Evolutionary conservation across 1,140 invertebrate species (phyloP).

Genomic region (Drosophila gunungcola): DNA sequence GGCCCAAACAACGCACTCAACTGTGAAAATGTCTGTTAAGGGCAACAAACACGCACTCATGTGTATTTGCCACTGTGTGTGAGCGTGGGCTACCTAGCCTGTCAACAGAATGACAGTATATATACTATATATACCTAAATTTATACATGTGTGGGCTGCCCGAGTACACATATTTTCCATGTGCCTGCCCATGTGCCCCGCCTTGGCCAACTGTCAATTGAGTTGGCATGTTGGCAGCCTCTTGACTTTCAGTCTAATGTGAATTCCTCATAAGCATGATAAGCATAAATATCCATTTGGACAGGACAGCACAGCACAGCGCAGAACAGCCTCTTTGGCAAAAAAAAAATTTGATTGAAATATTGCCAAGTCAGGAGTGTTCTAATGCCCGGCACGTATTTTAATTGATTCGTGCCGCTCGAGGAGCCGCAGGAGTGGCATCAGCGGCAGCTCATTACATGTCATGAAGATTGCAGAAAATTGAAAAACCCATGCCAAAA

Average conservation of each 20-base stretch:
- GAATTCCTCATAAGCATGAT: conserved; percentile 76
- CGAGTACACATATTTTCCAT: conserved; percentile 19
- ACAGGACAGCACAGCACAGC: conserved; percentile 8
- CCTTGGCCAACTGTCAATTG: conserved; percentile 78
- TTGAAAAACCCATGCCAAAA: conserved; percentile 51
- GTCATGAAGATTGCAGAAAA: conserved; percentile 45
- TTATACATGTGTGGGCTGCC: conserved; percentile 15
- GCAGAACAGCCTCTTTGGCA: too few relatives aligned
- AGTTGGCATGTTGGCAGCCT: conserved; percentile 81
- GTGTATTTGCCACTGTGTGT: conserved; percentile 51
- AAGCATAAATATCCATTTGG: conserved; percentile 64
- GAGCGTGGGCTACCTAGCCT: conserved; percentile 65
- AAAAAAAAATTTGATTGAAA: conserved; percentile 57
- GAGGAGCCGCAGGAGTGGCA: conserved; percentile 42
- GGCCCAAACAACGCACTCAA: conserved; percentile 77
- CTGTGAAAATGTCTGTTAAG: conserved; percentile 83
- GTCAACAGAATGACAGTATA: conserved; percentile 81
- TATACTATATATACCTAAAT: conserved; percentile 58
- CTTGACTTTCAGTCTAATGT: conserved; percentile 78
- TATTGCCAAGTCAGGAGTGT: conserved; percentile 64
- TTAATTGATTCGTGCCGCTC: conserved; percentile 79
- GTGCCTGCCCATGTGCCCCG: conserved; percentile 23
- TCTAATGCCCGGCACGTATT: conserved; percentile 78
- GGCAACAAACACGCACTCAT: conserved; percentile 72
- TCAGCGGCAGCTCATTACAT: conserved; percentile 72